A percentile compares a stretch with the other conserved stretches of the same genome.
Conservation (phyloP, 2,113 vertebrate genomes). For the Chaetodon trifascialis region DNA sequence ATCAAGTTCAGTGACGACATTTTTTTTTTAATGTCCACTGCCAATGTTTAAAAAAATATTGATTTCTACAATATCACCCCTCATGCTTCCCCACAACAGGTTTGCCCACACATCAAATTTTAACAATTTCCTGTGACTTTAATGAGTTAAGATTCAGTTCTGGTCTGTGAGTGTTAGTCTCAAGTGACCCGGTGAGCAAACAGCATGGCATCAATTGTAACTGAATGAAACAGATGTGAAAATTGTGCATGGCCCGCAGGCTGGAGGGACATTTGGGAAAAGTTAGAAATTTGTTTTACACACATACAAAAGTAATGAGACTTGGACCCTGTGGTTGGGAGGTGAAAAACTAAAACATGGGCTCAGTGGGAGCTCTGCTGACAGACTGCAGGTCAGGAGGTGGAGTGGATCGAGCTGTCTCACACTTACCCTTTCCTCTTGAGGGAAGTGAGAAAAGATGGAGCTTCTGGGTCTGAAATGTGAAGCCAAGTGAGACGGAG, state of each 20-base stretch:
- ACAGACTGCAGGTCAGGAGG: constrained; percentile 36
- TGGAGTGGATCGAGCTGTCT: not conserved
- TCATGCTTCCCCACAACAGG: not conserved
- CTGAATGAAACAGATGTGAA: constrained; percentile 6
- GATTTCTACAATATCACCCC: no score
- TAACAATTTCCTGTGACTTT: not conserved
- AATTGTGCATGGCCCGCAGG: constrained; percentile 6
- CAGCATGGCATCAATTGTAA: constrained; percentile 22
- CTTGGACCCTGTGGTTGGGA: not conserved
- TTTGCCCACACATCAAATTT: not conserved
- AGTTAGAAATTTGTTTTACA: constrained; percentile 17
- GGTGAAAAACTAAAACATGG: not conserved
- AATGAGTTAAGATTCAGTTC: not conserved
- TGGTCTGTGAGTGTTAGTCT: not conserved
- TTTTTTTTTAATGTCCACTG: no score
- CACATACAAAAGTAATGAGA: constrained; percentile 12
- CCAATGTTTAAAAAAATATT: no score
- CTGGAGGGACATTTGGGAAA: not conserved
- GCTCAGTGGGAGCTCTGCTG: not conserved
- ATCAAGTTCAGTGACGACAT: not conserved
- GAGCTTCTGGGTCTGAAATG: no score
- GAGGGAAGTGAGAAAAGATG: constrained; percentile 9
- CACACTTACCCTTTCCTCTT: not conserved
- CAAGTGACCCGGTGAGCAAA: not conserved
- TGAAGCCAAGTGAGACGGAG: no score